A percentile compares a stretch with the other conserved stretches of the same genome.
These are phyloP conservation scores for Parnassius apollo DNA, from an alignment of 2,888 invertebrate species.

Conservation along the genomic window DNA sequence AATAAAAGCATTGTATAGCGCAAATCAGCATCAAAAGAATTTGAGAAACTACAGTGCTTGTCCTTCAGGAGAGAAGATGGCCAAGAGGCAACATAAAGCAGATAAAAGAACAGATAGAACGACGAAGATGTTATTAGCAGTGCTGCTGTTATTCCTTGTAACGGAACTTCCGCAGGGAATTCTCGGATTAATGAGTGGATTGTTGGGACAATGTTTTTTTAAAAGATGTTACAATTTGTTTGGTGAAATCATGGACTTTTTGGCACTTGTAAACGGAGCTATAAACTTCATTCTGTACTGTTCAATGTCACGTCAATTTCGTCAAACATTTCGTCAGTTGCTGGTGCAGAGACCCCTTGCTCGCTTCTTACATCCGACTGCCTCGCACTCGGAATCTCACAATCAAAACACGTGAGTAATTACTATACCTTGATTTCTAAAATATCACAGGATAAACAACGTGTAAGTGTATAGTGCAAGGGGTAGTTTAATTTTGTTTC, in stretches of 20 bases:
- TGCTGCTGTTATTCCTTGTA: constrained; percentile 90
- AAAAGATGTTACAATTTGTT: constrained; percentile 89
- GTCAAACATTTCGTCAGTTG: constrained; percentile 78
- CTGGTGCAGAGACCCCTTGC: constrained; percentile 71
- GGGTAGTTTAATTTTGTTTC: too few relatives aligned
- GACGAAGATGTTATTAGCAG: constrained; percentile 93
- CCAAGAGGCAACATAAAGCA: constrained; percentile 66
- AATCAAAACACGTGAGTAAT: constrained; percentile 82
- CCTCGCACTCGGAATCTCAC: constrained; percentile 80
- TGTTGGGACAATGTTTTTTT: constrained; percentile 86
- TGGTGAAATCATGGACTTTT: constrained; percentile 93
- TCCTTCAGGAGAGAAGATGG: constrained; percentile 60
- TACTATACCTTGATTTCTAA: too few relatives aligned
- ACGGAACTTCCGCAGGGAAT: constrained; percentile 94
- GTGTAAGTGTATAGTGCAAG: too few relatives aligned
- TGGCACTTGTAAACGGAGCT: constrained; percentile 94
- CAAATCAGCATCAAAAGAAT: constrained; percentile 84
- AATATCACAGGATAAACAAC: too few relatives aligned
- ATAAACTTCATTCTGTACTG: constrained; percentile 97
- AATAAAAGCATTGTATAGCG: constrained; percentile 86
- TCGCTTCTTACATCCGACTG: constrained; percentile 70
- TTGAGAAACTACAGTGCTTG: constrained; percentile 74
- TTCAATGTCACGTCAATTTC: constrained; percentile 96
- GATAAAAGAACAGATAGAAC: constrained; percentile 86
- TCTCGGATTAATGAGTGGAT: constrained; percentile 69